phyloP scores from a whole-genome alignment of 2,113 vertebrate genomes.

The Scalopus aquaticus region DNA sequence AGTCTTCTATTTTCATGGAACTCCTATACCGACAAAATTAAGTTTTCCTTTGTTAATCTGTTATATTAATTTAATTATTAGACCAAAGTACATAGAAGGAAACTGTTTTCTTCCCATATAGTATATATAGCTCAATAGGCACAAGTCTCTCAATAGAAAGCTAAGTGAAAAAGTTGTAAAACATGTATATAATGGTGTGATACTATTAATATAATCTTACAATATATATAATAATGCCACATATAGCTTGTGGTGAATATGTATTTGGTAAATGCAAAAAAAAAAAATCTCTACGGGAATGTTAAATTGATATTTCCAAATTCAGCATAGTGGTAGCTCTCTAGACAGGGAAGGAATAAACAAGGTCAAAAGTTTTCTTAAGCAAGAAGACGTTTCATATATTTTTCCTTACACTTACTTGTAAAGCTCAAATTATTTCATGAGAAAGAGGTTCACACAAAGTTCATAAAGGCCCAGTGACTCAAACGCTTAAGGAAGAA shows the following conservation, averaged over 20 bases:
- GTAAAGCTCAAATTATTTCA: constrained; percentile 11
- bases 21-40: neutral
- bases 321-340: neutral
- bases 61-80: neutral
- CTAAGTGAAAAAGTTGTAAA: neutral
- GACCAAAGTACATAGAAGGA: neutral
- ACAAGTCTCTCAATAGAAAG: neutral
- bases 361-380: neutral
- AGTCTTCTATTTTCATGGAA: neutral
- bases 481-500: neutral
- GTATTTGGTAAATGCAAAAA: neutral
- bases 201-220: neutral
- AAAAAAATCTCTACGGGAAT: constrained; percentile 15
- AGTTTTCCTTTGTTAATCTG: neutral
- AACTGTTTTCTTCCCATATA: neutral
- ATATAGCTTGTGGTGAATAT: neutral
- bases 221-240: neutral
- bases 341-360: no score
- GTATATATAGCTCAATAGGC: neutral
- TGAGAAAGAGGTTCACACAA: neutral
- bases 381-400: neutral
- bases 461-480: neutral
- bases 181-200: neutral
- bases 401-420: neutral
- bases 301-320: no score